These are phyloP conservation scores for Oscheius sp. DNA, from an alignment of 2,888 invertebrate species.

Conservation along the genomic window DNA sequence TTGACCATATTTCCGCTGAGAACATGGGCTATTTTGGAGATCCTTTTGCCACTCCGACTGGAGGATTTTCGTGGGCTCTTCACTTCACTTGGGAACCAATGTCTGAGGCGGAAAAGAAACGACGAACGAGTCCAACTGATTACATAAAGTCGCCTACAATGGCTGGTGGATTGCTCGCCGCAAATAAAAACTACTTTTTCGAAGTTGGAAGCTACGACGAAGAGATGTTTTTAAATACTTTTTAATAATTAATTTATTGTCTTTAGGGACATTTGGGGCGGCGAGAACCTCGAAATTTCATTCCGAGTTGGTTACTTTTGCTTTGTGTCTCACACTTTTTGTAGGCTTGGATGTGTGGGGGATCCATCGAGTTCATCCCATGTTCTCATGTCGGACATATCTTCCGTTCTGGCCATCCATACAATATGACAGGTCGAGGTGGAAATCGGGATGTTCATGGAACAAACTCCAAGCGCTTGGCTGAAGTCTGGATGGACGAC, in stretches of 20 bases:
- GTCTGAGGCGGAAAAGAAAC: constrained; percentile 77
- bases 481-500: constrained; percentile 93
- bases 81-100: constrained; percentile 78
- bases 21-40: constrained; percentile 78
- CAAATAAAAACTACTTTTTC: constrained; percentile 91
- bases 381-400: constrained; percentile 96
- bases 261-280: constrained; percentile 94
- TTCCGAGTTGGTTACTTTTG: constrained; percentile 80
- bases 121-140: constrained; percentile 64
- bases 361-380: constrained; percentile 88
- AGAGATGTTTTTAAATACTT: constrained; percentile 71
- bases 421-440: constrained; percentile 73
- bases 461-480: constrained; percentile 91
- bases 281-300: constrained; percentile 96
- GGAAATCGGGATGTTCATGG: constrained; percentile 83
- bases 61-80: constrained; percentile 73
- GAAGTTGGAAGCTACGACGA: constrained; percentile 78
- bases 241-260: neutral
- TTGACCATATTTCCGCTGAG: constrained; percentile 88
- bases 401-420: constrained; percentile 84
- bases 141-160: constrained; percentile 82
- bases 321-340: neutral
- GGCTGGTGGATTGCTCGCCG: constrained; percentile 97
- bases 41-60: constrained; percentile 42
- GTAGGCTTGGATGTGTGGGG: constrained; percentile 82